phyloP scores from a whole-genome alignment of 53 echinoderm and acorn worm genomes.

The Hippasteria phrygiana region DNA sequence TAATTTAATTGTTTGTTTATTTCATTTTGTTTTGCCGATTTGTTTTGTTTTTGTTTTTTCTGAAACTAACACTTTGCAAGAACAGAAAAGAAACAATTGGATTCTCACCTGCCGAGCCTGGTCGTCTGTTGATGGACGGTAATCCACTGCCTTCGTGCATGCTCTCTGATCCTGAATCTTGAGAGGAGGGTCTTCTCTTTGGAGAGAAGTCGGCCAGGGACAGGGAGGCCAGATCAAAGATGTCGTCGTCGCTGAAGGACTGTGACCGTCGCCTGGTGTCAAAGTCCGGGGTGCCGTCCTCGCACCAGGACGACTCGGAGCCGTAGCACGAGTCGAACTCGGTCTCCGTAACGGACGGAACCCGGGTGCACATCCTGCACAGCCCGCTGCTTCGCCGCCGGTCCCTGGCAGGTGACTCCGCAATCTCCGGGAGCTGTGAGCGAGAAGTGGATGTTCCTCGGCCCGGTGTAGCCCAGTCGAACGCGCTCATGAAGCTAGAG shows the following conservation, averaged over 20 bases:
- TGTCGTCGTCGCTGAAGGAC: conserved; percentile 61
- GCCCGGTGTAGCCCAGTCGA: conserved; percentile 78
- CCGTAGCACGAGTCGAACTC: conserved; percentile 63
- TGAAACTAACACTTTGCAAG: not conserved
- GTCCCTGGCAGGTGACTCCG: conserved; percentile 14
- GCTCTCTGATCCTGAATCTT: conserved; percentile 27
- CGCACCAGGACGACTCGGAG: conserved; percentile 54
- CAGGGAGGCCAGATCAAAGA: conserved; percentile 52
- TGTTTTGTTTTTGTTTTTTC: not conserved
- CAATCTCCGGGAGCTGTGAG: conserved; percentile 8
- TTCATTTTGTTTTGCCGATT: not conserved
- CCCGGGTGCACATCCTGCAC: conserved; percentile 56
- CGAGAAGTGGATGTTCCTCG: not conserved
- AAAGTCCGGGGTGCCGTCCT: conserved; percentile 2
- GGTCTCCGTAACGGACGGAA: conserved; percentile 25
- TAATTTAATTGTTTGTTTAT: not conserved
- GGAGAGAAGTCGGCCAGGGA: conserved; percentile 62
- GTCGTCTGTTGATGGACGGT: conserved; percentile 39
- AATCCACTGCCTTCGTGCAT: conserved; percentile 9
- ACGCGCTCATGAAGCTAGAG: conserved; percentile 73
- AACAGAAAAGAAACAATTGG: not conserved
- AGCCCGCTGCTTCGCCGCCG: conserved; percentile 44
- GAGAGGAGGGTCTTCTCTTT: conserved; percentile 26
- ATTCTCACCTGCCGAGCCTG: conserved; percentile 59
- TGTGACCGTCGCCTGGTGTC: conserved; percentile 28